phyloP scores from a whole-genome alignment of 2,888 invertebrate genomes.

The Biston betularia region DNA sequence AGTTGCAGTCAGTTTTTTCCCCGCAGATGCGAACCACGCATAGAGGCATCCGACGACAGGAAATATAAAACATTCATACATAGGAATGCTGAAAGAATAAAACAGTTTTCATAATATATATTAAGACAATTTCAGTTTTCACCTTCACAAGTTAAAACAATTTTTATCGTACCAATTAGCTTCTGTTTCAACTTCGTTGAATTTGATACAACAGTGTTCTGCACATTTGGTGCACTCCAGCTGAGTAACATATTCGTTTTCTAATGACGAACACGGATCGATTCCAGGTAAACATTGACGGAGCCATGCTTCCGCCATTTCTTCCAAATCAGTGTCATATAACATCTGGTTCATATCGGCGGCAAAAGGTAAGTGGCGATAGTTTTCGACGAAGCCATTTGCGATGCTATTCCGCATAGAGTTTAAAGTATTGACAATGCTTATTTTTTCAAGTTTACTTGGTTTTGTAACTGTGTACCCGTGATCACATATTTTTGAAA shows the following conservation, averaged over 20 bases:
- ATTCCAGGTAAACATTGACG: slow-evolving; percentile 76
- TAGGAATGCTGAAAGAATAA: slow-evolving; percentile 62
- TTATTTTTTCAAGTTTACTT: slow-evolving; percentile 60
- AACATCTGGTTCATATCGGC: slow-evolving; percentile 76
- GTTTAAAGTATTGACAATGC: slow-evolving; percentile 72
- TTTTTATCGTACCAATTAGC: slow-evolving; percentile 59
- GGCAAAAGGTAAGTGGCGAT: slow-evolving; percentile 70
- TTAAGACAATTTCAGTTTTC: too few relatives aligned
- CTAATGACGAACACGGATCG: slow-evolving; percentile 72
- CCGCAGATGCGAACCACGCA: slow-evolving; percentile 73
- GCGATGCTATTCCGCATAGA: slow-evolving; percentile 79
- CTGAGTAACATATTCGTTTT: slow-evolving; percentile 66
- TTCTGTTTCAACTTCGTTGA: slow-evolving; percentile 41
- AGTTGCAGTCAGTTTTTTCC: slow-evolving; percentile 54
- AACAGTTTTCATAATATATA: slow-evolving; percentile 2
- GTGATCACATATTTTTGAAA: slow-evolving; percentile 64
- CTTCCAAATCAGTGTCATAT: slow-evolving; percentile 74
- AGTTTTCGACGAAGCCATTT: slow-evolving; percentile 58
- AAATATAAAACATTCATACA: slow-evolving; percentile 68
- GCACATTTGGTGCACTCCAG: slow-evolving; percentile 75
- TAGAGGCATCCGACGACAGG: slow-evolving; percentile 74
- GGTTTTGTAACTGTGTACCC: slow-evolving; percentile 61
- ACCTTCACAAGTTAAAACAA: not conserved
- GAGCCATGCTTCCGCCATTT: slow-evolving; percentile 73
- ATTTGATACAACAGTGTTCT: slow-evolving; percentile 64